Base-by-base conservation (phyloP, 2,888 invertebrate species). In the Cheilosia impressa region DNA sequence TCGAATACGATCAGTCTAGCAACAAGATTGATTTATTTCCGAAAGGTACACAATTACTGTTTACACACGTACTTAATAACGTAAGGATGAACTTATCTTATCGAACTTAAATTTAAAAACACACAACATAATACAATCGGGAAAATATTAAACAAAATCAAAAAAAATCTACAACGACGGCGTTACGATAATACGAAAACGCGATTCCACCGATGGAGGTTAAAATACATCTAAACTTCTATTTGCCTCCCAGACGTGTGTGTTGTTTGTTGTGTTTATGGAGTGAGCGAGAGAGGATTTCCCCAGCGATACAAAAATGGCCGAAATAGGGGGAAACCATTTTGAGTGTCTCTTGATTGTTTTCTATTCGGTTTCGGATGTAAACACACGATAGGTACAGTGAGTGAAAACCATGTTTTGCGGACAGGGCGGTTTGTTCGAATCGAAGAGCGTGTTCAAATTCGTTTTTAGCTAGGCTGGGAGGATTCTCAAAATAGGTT, bases 261-360 rank as follows among this genome's bases (percentile, higher is more conserved):
- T 22, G 47, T 47, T 47, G 55, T 66, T 66, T 52, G 52, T 63
- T 50, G 34, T 63, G 63, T 66, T 66, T 66, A 53, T 52, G n/a
- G 22, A n/a, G 38, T 66, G 7, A n/a, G 50, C 22, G 62, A 27
- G 47, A 65, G 52, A 22, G 45, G 45, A 45, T 45, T 45, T n/a
- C 45, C n/a, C 45, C 17, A 45, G n/a, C 19, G 6, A 19, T n/a
- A 15, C 15, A 27, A 17, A 57, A 31, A 17, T 31, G 57, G 57
- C 24, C 7, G 5, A 13, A 50, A 22, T 13, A 24, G 24, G 15
- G 17, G 27, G 22, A 52, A 24, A 24, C 52, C 52, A 52, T 52
- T 52, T 52, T 52, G 52, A 52, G 15, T 22, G 1, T 52, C 13
- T 50, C 10, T 31, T 7, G 31, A 31, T 31, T 5, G 5, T 19